Evolutionary conservation across 2,113 vertebrate genomes (phyloP), one percentile per base, ranked within the genome.

Genomic region (Phalacrocorax brasilianus): DNA sequence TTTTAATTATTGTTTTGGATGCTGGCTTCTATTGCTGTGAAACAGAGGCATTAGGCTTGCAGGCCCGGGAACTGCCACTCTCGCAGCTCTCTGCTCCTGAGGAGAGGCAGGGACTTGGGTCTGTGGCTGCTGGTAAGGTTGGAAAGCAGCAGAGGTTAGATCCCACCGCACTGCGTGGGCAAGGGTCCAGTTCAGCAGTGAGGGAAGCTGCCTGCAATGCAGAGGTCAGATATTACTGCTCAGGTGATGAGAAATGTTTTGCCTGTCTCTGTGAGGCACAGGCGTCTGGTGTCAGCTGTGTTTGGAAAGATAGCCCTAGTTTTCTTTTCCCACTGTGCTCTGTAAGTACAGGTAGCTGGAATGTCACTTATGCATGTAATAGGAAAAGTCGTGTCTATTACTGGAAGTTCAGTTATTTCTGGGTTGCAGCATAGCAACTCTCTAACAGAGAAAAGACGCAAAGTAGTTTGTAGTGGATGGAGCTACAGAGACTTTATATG

Each of bases 131-230:
- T 71, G 38, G 27, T 30, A 27, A 58, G 35, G 20, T 62, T 7
- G 2, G 50, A 74, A 88, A 89, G 77, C 44, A 90, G 38, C 38
- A 85, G 44, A 42, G 58, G 27, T 42, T 40, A 40, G 22, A 90
- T 78, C 10, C 3, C 8, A 42, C 8, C 2, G 2, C n/a, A 10
- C 44, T 35, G 27, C 4, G 2, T 40, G 47, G 45, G 32, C 0
- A 2, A 74, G 30, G 24, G 23, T 52, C 38, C 68, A 24, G 24
- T 30, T 77, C 68, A 70, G 44, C 7, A 12, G 16, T 0, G 1
- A 62, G 19, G 42, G 16, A 71, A 82, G 32, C 33, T 44, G 12
- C 6, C n/a, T 52, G 26, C 5, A 4, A 6, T 2, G 7, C 28
- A 40, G 27, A 74, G 24, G 42, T 66, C 30, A 38, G 22, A 10